Percentiles rank a stretch among this genome's conserved stretches.
Evolutionary conservation across 53 echinoderm and acorn worm genomes (phyloP).

Genomic region (Hippasteria phrygiana): DNA sequence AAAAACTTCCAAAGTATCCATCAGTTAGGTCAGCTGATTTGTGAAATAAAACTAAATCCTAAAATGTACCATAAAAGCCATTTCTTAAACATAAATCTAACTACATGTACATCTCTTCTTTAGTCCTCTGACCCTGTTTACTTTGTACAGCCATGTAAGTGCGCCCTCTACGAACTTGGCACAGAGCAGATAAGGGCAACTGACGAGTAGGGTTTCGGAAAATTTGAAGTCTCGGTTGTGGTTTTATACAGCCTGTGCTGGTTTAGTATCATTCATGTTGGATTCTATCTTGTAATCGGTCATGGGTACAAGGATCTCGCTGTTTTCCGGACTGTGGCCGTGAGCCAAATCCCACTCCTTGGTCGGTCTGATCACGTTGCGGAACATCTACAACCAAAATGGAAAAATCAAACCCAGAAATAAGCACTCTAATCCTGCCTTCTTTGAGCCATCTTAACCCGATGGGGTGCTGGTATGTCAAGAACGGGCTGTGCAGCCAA

Average conservation of each 20-base stretch:
- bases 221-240: neutral
- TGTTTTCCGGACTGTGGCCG: slow-evolving; percentile 16
- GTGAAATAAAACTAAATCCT: neutral
- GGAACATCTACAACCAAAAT: slow-evolving; percentile 21
- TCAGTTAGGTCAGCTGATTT: neutral
- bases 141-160: no score
- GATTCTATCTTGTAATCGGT: slow-evolving; percentile 15
- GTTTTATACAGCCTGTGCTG: slow-evolving; percentile 49
- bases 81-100: neutral
- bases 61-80: neutral
- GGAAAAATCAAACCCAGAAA: neutral
- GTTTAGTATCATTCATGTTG: slow-evolving; percentile 45
- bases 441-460: no score
- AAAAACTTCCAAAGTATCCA: neutral
- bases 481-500: neutral
- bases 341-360: slow-evolving; percentile 46
- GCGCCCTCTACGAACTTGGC: neutral
- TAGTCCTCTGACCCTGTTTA: no score
- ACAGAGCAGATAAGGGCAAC: neutral
- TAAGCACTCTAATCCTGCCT: no score
- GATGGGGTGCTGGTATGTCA: no score
- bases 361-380: slow-evolving; percentile 17
- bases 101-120: neutral
- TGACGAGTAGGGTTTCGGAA: neutral
- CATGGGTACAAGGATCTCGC: neutral